Evolutionary conservation across 2,888 invertebrate genomes (phyloP).

Genomic region (Metopia argyrocephala): DNA sequence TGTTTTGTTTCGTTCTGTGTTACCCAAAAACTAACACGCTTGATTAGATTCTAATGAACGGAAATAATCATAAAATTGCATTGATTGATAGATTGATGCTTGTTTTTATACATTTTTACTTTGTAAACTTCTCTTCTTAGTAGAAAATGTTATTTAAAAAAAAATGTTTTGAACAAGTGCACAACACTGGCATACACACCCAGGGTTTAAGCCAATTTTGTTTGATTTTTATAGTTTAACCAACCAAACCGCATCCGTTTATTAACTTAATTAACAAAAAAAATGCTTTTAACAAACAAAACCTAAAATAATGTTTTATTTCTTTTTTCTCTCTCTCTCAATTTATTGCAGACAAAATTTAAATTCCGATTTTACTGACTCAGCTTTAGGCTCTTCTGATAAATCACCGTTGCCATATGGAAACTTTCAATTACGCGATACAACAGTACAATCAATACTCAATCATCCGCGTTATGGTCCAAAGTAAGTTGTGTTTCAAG

Average conservation of each 20-base stretch:
- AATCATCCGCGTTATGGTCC: constrained; percentile 93
- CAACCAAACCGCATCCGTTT: constrained; percentile 62
- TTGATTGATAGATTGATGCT: constrained; percentile 63
- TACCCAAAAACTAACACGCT: constrained; percentile 60
- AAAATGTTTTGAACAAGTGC: constrained; percentile 13
- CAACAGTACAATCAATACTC: constrained; percentile 92
- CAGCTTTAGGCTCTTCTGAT: constrained; percentile 94
- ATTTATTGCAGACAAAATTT: constrained; percentile 87
- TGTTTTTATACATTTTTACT: constrained; percentile 16
- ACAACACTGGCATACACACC: constrained; percentile 38
- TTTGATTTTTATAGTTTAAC: constrained; percentile 42
- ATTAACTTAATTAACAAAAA: constrained; percentile 57
- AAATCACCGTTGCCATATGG: constrained; percentile 96
- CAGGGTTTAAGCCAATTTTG: constrained; percentile 40
- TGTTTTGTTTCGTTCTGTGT: constrained; percentile 22
- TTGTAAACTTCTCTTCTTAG: constrained; percentile 53
- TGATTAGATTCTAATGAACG: constrained; percentile 65
- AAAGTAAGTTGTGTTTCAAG: constrained; percentile 81
- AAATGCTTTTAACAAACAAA: not conserved
- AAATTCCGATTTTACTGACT: constrained; percentile 96
- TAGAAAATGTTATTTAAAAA: constrained; percentile 18
- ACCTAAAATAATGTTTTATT: constrained; percentile 22
- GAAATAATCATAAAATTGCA: constrained; percentile 67
- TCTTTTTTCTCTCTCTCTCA: constrained; percentile 44
- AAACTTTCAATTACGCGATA: constrained; percentile 94